phyloP scores from a whole-genome alignment of 2,888 invertebrate genomes.

The Beris chalybata region DNA sequence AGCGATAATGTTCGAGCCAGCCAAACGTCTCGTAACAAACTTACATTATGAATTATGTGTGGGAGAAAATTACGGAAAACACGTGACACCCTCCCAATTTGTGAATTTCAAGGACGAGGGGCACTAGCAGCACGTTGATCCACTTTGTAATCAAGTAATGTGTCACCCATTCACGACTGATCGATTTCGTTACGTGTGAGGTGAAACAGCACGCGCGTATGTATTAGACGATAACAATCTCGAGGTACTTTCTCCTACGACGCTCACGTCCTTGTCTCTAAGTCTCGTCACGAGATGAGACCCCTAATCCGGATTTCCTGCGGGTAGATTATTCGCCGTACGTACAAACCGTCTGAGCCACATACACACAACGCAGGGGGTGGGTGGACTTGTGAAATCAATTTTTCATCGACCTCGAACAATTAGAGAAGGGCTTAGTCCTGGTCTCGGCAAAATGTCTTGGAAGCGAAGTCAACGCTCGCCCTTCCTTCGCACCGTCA shows the following conservation, averaged over 20 bases:
- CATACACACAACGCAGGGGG: not conserved
- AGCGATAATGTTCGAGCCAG: too few species aligned
- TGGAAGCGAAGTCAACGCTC: conserved; percentile 20
- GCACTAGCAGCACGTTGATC: conserved; percentile 26
- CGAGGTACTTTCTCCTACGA: not conserved
- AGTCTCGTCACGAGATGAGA: not conserved
- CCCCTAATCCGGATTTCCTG: conserved; percentile 5
- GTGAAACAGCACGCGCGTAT: not conserved
- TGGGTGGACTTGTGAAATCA: conserved; percentile 4
- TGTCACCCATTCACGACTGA: conserved; percentile 12
- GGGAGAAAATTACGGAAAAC: conserved; percentile 26
- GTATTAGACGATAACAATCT: not conserved
- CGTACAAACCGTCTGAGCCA: not conserved
- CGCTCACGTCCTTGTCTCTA: not conserved
- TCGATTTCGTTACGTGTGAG: conserved; percentile 16
- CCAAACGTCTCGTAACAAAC: too few species aligned
- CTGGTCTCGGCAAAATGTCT: conserved; percentile 17
- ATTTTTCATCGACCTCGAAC: conserved; percentile 26
- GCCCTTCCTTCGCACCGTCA: conserved; percentile 10
- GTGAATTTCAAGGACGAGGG: conserved; percentile 7
- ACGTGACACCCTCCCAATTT: conserved; percentile 25
- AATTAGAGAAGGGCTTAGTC: conserved; percentile 24
- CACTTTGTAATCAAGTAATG: conserved; percentile 26
- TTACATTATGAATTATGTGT: conserved; percentile 3
- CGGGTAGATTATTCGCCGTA: not conserved